Evolutionary conservation across 2,888 invertebrate species (phyloP), one percentile per base, ranked within the genome.

Genomic region (Cylindroiulus punctatus): DNA sequence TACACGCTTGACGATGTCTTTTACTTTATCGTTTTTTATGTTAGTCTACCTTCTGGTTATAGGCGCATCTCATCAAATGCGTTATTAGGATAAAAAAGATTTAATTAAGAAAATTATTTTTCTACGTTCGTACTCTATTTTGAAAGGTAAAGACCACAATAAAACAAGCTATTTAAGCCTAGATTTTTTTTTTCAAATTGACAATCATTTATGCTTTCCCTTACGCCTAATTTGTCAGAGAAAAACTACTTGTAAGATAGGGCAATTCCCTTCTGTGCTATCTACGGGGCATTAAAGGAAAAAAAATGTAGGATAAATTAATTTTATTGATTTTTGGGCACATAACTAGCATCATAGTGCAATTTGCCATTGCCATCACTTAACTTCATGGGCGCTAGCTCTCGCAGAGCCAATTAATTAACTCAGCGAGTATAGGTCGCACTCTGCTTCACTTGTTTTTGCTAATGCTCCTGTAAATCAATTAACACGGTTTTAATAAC

Each of bases 301-400:
- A 30, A 57, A 30, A 76, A 76, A 26, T 4, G 30, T 30, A 76
- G 30, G 76, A 76, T 76, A 76, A 76, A 76, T 76, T 76, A 76
- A 76, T 76, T 26, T 26, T 76, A 76, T 76, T 76, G 76, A 76
- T 76, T 76, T 65, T 76, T 76, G 76, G 76, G 76, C 76, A 30
- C 76, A 76, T 76, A 30, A 12, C 12, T 76, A 26, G 76, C 76
- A 30, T 30, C 76, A 30, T 76, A 1, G 30, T 26, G 26, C 76
- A 30, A 76, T 14, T 76, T 76, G 26, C 76, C 30, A 76, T 76
- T 22, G 76, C 22, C 76, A 76, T 76, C 22, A 76, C 30, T 76
- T 76, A 76, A 22, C 30, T 76, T 76, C 30, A 76, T 30, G 30
- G 30, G 76, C 36, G 36, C 36, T 36, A 7, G 7, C 30, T 76